These are phyloP conservation scores for Solenopsis invicta DNA, from an alignment of 1,140 invertebrate species.

Conservation along the genomic window DNA sequence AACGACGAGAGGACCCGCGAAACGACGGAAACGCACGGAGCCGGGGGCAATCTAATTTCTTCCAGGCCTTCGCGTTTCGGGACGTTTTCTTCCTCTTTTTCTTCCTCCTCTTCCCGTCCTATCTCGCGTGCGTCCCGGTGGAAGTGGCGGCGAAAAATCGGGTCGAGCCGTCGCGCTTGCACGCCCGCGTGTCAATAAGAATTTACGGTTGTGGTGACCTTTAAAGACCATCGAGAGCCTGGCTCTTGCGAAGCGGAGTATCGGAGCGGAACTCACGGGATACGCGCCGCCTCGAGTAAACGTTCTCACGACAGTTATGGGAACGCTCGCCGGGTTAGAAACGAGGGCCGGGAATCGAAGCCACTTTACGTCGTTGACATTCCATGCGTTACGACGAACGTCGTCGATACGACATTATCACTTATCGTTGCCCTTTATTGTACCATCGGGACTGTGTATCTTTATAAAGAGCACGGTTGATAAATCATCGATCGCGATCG, in stretches of 20 bases:
- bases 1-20: constrained; percentile 50
- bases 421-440: constrained; percentile 73
- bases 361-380: constrained; percentile 76
- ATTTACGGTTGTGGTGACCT: constrained; percentile 72
- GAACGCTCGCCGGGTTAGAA: constrained; percentile 49
- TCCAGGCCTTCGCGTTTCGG: constrained; percentile 22
- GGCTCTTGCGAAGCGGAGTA: constrained; percentile 17
- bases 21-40: constrained; percentile 16
- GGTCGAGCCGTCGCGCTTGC: constrained; percentile 9
- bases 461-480: constrained; percentile 57
- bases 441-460: background rate
- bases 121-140: constrained; percentile 8
- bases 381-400: constrained; percentile 65
- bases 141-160: constrained; percentile 25
- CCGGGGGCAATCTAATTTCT: constrained; percentile 47
- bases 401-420: constrained; percentile 73
- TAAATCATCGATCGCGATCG: background rate
- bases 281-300: constrained; percentile 29
- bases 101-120: background rate
- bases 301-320: constrained; percentile 64
- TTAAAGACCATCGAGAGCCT: constrained; percentile 70
- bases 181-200: constrained; percentile 63
- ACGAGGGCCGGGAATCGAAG: constrained; percentile 56
- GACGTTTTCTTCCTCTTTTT: background rate
- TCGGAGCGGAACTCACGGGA: constrained; percentile 37